Evolutionary conservation across 2,888 invertebrate genomes (phyloP).

Genomic region (Dione juno): DNA sequence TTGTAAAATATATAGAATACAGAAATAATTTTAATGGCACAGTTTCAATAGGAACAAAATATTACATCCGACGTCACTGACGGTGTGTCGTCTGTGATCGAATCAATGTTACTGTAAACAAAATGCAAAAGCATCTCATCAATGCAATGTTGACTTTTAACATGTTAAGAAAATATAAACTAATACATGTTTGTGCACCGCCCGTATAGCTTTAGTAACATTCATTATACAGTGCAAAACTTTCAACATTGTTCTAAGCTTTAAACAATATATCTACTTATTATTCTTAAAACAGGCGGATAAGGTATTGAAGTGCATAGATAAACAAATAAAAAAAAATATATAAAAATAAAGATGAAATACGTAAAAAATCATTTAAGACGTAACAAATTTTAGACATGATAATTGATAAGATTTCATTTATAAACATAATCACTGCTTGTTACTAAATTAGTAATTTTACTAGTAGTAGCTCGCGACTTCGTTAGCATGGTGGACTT

Average conservation of each 20-base stretch:
- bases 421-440: background rate
- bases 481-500: no score
- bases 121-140: background rate
- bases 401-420: conserved; percentile 1
- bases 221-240: no score
- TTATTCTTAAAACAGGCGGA: no score
- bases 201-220: no score
- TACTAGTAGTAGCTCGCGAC: background rate
- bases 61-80: conserved; percentile 9
- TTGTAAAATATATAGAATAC: conserved; percentile 28
- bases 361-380: background rate
- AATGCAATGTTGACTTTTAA: background rate
- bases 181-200: background rate
- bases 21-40: conserved; percentile 39
- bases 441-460: background rate
- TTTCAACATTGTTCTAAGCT: no score
- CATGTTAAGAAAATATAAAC: background rate
- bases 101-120: background rate
- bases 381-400: background rate
- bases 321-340: no score
- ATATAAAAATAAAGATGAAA: background rate
- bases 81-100: conserved; percentile 1
- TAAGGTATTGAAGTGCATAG: no score
- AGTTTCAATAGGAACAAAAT: conserved; percentile 35
- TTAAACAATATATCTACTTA: no score